Conservation (phyloP, 2,797 vertebrate species). For the Epinephelus coioides region DNA sequence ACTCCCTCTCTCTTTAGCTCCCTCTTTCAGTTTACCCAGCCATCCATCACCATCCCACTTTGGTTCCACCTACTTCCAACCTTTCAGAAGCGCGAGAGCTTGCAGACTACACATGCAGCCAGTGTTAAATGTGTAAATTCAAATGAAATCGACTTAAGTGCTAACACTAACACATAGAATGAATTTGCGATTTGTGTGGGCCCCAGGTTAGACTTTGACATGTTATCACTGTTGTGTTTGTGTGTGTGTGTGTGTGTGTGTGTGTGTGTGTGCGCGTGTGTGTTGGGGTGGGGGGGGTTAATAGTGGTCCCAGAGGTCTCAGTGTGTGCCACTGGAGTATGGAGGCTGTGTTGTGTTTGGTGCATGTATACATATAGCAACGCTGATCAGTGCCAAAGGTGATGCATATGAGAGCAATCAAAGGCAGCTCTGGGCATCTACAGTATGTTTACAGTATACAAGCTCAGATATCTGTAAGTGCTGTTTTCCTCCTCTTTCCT, state of each 20-base stretch:
- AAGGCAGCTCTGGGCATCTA: conserved; percentile 2
- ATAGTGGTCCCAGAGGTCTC: conserved; percentile 3
- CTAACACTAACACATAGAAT: conserved; percentile 6
- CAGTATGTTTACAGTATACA: conserved; percentile 15
- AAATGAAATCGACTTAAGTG: conserved; percentile 14
- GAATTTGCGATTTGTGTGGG: conserved; percentile 20
- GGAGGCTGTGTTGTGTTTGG: not conserved
- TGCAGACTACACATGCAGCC: not conserved
- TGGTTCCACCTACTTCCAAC: conserved; percentile 11
- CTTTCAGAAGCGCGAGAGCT: not conserved
- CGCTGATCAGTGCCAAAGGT: not conserved
- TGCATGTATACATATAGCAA: not conserved
- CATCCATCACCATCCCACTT: conserved; percentile 49
- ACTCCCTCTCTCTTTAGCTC: conserved; percentile 26
- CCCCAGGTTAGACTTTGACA: conserved; percentile 17
- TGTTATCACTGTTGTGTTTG: conserved; percentile 10
- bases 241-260: too few relatives aligned
- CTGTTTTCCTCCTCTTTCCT: conserved; percentile 26
- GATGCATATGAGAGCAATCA: conserved; percentile 9
- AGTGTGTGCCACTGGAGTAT: conserved; percentile 6
- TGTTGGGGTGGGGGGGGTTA: too few relatives aligned
- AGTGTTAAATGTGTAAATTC: conserved; percentile 18
- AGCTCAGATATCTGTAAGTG: conserved; percentile 8
- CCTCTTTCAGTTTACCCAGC: conserved; percentile 25
- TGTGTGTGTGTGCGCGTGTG: too few relatives aligned